phyloP scores from a whole-genome alignment of 2,888 invertebrate species.

The Sussaba pulchella region DNA sequence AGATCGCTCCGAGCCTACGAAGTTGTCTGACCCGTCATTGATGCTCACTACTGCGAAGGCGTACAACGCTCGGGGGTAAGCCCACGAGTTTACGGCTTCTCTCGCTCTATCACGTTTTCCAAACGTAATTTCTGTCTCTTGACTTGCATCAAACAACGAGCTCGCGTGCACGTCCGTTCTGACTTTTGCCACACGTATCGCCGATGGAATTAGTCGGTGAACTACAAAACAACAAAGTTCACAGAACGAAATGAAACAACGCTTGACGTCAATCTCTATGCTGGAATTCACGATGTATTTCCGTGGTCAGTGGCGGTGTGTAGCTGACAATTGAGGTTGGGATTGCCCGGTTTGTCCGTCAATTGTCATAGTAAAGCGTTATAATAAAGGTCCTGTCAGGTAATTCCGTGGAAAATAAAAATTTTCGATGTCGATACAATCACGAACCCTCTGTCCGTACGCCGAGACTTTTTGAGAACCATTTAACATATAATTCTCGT shows the following conservation, averaged over 20 bases:
- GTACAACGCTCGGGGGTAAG: slow-evolving; percentile 2
- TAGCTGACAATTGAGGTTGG: neutral
- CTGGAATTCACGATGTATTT: slow-evolving; percentile 25
- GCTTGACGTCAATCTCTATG: slow-evolving; percentile 12
- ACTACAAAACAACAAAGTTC: slow-evolving; percentile 42
- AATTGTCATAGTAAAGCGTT: neutral
- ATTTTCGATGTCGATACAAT: no score
- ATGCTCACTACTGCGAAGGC: slow-evolving; percentile 30
- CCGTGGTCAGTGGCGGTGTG: slow-evolving; percentile 30
- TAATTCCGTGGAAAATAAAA: neutral
- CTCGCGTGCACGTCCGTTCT: slow-evolving; percentile 28
- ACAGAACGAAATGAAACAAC: neutral
- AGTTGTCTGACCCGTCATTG: slow-evolving; percentile 50
- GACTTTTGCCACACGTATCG: slow-evolving; percentile 33
- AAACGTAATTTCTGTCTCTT: neutral
- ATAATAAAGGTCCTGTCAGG: neutral
- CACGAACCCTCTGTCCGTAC: no score
- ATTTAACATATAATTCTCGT: no score
- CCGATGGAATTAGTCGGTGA: slow-evolving; percentile 26
- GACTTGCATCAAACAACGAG: slow-evolving; percentile 20
- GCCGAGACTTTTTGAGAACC: no score
- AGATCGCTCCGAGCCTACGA: slow-evolving; percentile 17
- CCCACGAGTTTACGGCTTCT: neutral
- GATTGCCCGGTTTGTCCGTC: neutral
- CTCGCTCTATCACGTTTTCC: slow-evolving; percentile 31